Percentiles rank a stretch among this genome's conserved stretches.
Conservation (phyloP, 2,888 invertebrate genomes). For the Stenotaenia linearis region DNA sequence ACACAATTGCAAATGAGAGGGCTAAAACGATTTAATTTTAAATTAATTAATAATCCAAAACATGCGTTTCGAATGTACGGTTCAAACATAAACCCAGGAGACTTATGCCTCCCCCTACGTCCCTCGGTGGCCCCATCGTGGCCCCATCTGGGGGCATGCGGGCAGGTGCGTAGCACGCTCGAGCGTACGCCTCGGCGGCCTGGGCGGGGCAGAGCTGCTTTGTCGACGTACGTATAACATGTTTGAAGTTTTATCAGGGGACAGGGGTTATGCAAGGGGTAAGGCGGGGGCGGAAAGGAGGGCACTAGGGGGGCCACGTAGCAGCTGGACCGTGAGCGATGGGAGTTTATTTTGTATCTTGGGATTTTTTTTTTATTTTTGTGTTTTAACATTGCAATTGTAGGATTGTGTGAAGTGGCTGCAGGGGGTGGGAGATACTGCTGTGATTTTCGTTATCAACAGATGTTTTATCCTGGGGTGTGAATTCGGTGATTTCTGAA, state of each 20-base stretch:
- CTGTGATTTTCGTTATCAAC: slow-evolving; percentile 26
- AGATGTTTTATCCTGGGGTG: slow-evolving; percentile 3
- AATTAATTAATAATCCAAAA: slow-evolving; percentile 20
- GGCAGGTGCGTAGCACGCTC: slow-evolving; percentile 17
- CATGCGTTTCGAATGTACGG: not conserved
- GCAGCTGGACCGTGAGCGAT: not conserved
- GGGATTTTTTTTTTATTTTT: not conserved
- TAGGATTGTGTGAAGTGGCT: not conserved
- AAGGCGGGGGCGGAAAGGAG: slow-evolving; percentile 4
- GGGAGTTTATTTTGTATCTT: slow-evolving; percentile 9
- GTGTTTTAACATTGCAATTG: slow-evolving; percentile 3
- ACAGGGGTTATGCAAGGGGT: slow-evolving; percentile 24
- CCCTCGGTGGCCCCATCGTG: not conserved
- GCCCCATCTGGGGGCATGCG: slow-evolving; percentile 7
- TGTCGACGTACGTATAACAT: not conserved
- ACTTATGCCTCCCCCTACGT: not conserved
- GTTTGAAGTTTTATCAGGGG: not conserved
- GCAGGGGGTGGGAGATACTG: not conserved
- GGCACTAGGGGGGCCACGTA: not conserved
- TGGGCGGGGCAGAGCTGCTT: slow-evolving; percentile 8
- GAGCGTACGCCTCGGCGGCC: not conserved
- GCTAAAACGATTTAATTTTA: not conserved
- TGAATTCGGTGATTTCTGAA: not conserved
- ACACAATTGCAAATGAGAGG: not conserved
- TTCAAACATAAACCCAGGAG: not conserved